Evolutionary conservation across 2,113 vertebrate genomes (phyloP).

Genomic region (Aphyosemion australe): DNA sequence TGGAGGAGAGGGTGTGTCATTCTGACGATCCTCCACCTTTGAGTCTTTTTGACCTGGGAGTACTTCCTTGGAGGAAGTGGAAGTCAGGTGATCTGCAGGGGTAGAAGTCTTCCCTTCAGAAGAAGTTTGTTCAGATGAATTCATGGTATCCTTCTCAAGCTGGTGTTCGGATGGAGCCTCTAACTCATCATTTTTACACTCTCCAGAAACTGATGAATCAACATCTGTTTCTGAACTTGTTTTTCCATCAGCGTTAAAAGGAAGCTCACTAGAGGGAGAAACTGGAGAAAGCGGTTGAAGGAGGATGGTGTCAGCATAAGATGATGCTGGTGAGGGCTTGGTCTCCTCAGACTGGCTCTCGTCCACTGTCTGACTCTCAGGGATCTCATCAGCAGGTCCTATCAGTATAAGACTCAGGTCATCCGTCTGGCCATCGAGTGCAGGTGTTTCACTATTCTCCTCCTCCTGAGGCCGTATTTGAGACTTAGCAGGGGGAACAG

Average conservation of each 20-base stretch:
- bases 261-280: conserved; percentile 29
- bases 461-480: conserved; percentile 83
- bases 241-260: conserved; percentile 34
- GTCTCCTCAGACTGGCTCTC: conserved; percentile 41
- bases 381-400: conserved; percentile 33
- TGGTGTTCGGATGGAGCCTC: conserved; percentile 23
- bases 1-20: conserved; percentile 94
- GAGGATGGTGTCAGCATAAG: conserved; percentile 41
- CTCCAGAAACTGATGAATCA: conserved; percentile 12
- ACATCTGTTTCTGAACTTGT: conserved; percentile 21
- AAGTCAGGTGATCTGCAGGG: conserved; percentile 63
- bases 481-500: conserved; percentile 91
- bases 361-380: conserved; percentile 44
- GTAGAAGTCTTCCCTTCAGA: conserved; percentile 40
- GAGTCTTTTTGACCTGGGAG: conserved; percentile 85
- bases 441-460: conserved; percentile 60
- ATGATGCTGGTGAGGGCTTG: conserved; percentile 24
- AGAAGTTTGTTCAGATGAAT: conserved; percentile 36
- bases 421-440: conserved; percentile 27
- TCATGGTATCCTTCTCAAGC: conserved; percentile 24
- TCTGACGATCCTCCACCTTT: conserved; percentile 94
- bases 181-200: conserved; percentile 37
- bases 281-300: conserved; percentile 53
- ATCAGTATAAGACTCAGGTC: conserved; percentile 27
- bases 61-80: conserved; percentile 78